These are phyloP conservation scores for Catharus bicknelli DNA, from an alignment of 2,113 vertebrate species.

Conservation along the genomic window DNA sequence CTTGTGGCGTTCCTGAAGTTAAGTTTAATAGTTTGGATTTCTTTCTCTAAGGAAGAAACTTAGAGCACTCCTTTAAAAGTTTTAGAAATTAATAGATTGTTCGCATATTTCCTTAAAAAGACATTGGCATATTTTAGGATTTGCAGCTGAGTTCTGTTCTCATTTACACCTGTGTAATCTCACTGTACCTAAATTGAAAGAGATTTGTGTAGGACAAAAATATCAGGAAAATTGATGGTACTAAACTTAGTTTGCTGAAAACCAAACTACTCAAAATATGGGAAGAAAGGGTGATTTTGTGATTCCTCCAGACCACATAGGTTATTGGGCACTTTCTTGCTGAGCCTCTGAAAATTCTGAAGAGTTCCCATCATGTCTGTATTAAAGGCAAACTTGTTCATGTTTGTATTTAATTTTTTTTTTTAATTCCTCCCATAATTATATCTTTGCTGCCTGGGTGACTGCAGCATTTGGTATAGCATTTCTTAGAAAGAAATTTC, in stretches of 20 bases:
- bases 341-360: not conserved
- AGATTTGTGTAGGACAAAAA: slow-evolving; percentile 16
- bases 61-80: not conserved
- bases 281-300: not conserved
- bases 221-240: not conserved
- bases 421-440: not conserved
- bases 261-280: not conserved
- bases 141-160: not conserved
- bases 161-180: slow-evolving; percentile 10
- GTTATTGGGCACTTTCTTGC: not conserved
- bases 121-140: not conserved
- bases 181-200: not conserved
- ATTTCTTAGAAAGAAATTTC: not conserved
- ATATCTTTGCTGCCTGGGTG: not conserved
- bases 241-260: not conserved
- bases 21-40: not conserved
- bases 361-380: not conserved
- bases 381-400: not conserved
- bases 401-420: not conserved
- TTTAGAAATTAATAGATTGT: not conserved
- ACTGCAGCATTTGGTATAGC: not conserved
- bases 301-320: not conserved
- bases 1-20: not conserved
- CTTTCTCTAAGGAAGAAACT: not conserved
- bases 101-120: not conserved